phyloP scores from a whole-genome alignment of 30 jellyfish, hydroid and myxozoan genomes.

The Pseudorhiza aurosa region DNA sequence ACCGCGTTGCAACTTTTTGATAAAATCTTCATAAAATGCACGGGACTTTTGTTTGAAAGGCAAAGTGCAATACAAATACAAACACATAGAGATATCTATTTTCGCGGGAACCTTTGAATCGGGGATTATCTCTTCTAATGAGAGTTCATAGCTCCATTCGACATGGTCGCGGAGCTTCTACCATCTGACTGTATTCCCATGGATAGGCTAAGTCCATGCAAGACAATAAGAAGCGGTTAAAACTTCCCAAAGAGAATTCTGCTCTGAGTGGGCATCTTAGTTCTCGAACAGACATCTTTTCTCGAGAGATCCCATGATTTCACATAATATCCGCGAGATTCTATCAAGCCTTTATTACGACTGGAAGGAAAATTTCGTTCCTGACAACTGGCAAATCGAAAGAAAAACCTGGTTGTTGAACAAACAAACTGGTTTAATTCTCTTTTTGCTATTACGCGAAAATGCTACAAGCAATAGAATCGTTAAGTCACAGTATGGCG shows the following conservation, averaged over 20 bases:
- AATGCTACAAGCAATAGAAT: neutral
- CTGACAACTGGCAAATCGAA: neutral
- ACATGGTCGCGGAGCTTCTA: slow-evolving; percentile 20
- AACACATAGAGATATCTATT: slow-evolving; percentile 14
- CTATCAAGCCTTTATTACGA: neutral
- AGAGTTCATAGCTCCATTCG: slow-evolving; percentile 39
- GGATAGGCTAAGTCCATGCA: slow-evolving; percentile 8
- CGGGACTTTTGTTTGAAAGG: neutral
- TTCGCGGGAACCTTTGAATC: slow-evolving; percentile 62
- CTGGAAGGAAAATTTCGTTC: neutral
- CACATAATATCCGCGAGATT: neutral
- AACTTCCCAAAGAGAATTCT: slow-evolving; percentile 49
- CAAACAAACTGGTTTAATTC: neutral
- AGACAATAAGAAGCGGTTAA: slow-evolving; percentile 37
- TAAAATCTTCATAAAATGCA: neutral
- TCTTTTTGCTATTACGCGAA: neutral
- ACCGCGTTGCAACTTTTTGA: neutral
- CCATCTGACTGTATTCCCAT: slow-evolving; percentile 58
- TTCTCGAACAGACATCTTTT: slow-evolving; percentile 1
- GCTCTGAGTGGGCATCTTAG: slow-evolving; percentile 12
- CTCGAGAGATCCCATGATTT: slow-evolving; percentile 8
- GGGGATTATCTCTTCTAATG: slow-evolving; percentile 29
- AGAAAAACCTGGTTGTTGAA: neutral
- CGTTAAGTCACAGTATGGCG: neutral
- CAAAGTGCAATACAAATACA: neutral